Base-by-base conservation (phyloP, 2,797 vertebrate species). In the Sphenopsis melanotis region DNA sequence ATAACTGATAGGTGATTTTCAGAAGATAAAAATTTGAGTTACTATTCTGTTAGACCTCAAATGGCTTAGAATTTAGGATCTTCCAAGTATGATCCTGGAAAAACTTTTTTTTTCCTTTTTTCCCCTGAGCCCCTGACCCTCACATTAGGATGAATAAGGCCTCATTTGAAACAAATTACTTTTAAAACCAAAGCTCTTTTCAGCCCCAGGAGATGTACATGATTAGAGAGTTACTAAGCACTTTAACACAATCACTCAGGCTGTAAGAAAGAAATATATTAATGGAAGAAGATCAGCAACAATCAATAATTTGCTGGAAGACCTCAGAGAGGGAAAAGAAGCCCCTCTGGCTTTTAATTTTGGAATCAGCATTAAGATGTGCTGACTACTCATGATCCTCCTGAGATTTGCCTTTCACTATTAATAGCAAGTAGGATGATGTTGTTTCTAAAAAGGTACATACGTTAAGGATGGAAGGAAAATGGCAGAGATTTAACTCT, bases 151-250 rank as follows among this genome's bases (percentile, higher is more conserved):
- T 34, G 74, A 26, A 32, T 65, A 83, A 83, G 53, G 11, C 81
- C 90, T 37, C 79, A 88, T 96, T 86, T 83, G 72, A 79, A 94
- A 90, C 66, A 94, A 95, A 95, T 95, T 94, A 46, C 61, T 77
- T 93, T 81, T 63, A 90, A 78, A 94, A 86, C 50, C 65, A 50
- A 85, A 91, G 30, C 39, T 69, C 30, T 92, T 78, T 93, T 87
- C 12, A 86, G 65, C 85, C 74, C 42, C 57, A 36, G 65, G 82
- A 95, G 87, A 94, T 81, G 60, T 26, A 81, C 42, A 71, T 22
- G 64, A 93, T 93, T 93, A 92, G 61, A 94, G 56, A 90, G 71
- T 94, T 91, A 95, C 76, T 90, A 91, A 92, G 74, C 70, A 68
- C 56, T 88, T 89, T 32, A 94, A 89, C 1, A 2, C 44, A 95